Evolutionary conservation across 2,888 invertebrate species (phyloP), one percentile per base, ranked within the genome.

Genomic region (Corythucha ciliata): DNA sequence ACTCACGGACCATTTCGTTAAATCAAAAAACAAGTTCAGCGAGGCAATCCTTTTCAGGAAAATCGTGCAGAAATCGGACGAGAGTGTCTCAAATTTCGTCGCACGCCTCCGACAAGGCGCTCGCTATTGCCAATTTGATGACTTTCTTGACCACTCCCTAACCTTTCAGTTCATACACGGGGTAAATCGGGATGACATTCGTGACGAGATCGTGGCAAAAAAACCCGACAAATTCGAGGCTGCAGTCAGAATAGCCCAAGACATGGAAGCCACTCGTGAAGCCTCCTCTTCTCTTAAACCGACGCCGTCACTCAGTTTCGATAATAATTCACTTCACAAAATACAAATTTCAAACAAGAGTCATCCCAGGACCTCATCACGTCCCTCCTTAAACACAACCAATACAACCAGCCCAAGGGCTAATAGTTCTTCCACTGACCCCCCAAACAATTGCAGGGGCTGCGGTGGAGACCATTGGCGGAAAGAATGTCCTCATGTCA

Each of bases 151-250:
- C 20, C 33, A 45, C 21, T 33, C 33, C 3, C 21, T 45, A 12
- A 20, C n/a, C 12, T 10, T 45, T 12, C 45, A 45, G 4, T 18
- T 45, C 29, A 45, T 45, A 2, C 33, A 45, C 22, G 45, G 45
- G 12, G 45, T 45, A 20, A 29, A 20, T 2, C 12, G 33, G 32
- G 45, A 32, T 32, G 16, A 12, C 14, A 45, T 45, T 5, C 29
- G 45, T n/a, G 29, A 45, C 6, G 32, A 29, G 4, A 32, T 45
- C 29, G 45, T 45, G n/a, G 12, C 21, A 8, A 45, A 45, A 18
- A 33, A 45, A 22, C 45, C 33, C 2, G 18, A 45, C n/a, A 29
- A 45, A 16, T 45, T 45, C 5, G n/a, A 18, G 8, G 32, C 8
- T 7, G 45, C 45, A 2, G 6, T 45, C 4, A 20, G 33, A 16